Percentiles rank a stretch among this genome's conserved stretches.
Conservation (phyloP, 2,113 vertebrate genomes). For the Mesembrinibis cayennensis region DNA sequence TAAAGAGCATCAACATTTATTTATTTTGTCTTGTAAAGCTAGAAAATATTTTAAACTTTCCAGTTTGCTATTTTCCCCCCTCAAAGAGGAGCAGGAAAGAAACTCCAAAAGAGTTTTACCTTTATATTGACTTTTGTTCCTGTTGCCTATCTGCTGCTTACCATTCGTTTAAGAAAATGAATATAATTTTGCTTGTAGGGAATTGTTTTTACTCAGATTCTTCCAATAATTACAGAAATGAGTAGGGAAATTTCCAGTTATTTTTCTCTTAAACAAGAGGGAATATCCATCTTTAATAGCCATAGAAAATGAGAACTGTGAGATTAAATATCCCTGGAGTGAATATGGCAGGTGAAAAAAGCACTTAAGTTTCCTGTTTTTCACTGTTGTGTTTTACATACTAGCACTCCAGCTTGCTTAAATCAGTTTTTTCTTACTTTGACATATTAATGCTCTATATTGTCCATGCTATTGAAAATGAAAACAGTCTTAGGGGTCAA, state of each 20-base stretch:
- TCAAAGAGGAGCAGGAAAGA: not conserved
- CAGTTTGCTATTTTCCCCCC: not conserved
- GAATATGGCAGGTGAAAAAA: not conserved
- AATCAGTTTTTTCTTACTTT: not conserved
- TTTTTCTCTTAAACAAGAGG: not conserved
- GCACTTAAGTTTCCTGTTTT: not conserved
- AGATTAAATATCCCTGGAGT: not conserved
- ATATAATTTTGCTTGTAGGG: not conserved
- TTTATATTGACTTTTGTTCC: not conserved
- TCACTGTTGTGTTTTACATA: not conserved
- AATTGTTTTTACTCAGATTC: not conserved
- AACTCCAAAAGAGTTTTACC: not conserved
- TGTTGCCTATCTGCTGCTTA: not conserved
- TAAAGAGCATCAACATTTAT: not conserved
- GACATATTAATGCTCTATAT: not conserved
- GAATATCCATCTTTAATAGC: not conserved
- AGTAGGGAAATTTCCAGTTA: not conserved
- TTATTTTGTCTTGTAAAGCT: not conserved
- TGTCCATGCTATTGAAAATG: not conserved
- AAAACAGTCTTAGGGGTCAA: not conserved
- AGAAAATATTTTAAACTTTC: not conserved
- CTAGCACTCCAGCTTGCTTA: not conserved
- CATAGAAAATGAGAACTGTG: not conserved
- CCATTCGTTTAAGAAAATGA: not conserved
- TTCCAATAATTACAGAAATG: not conserved